Percentiles rank a stretch among this genome's conserved stretches.
Conservation (phyloP, 92 coral and sea anemone genomes). For the Heteractis magnifica region DNA sequence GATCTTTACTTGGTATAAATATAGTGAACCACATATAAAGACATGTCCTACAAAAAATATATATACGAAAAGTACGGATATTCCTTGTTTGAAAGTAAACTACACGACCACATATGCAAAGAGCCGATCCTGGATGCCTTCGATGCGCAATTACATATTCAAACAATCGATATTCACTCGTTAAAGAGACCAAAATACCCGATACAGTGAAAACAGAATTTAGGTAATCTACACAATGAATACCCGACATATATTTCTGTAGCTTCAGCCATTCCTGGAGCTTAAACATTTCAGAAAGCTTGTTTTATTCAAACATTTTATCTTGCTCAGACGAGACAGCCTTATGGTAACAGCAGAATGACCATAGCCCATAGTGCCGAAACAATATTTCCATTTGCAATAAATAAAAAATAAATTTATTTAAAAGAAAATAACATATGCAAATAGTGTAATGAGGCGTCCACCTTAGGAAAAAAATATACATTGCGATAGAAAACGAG, state of each 20-base stretch:
- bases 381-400: background rate
- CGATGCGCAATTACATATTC: background rate
- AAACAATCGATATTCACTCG: slow-evolving; percentile 4
- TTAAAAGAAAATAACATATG: background rate
- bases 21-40: background rate
- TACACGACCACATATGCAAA: background rate
- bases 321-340: background rate
- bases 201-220: background rate
- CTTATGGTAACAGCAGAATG: background rate
- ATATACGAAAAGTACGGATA: background rate
- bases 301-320: slow-evolving; percentile 8
- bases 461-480: background rate
- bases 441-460: background rate
- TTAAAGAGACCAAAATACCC: slow-evolving; percentile 3
- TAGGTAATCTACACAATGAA: background rate
- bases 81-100: background rate
- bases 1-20: background rate
- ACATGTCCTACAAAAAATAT: background rate
- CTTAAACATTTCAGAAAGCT: background rate
- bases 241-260: background rate
- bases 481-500: background rate
- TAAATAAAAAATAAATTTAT: background rate
- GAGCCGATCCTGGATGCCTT: background rate
- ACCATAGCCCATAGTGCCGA: background rate
- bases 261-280: background rate